These are phyloP conservation scores for Hestina assimilis DNA, from an alignment of 1,140 invertebrate genomes.

Conservation along the genomic window DNA sequence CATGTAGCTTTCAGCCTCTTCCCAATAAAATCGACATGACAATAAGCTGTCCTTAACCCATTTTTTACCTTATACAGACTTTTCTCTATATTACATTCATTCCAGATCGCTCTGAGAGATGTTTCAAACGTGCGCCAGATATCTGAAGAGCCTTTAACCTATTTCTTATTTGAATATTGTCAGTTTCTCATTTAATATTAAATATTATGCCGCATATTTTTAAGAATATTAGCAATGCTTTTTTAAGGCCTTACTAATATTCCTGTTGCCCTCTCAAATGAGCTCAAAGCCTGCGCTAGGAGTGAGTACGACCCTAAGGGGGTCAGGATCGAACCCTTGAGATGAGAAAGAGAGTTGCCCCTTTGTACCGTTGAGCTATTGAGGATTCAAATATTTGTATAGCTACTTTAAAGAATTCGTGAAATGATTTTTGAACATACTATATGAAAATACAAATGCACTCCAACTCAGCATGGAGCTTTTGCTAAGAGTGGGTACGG, in stretches of 20 bases:
- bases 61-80: conserved; percentile 3
- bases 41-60: neutral
- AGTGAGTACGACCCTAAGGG: too few species aligned
- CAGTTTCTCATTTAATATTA: neutral
- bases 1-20: too few species aligned
- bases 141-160: conserved; percentile 20
- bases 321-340: too few species aligned
- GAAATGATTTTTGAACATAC: too few species aligned
- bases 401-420: neutral
- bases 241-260: too few species aligned
- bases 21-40: too few species aligned
- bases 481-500: too few species aligned
- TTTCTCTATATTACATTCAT: conserved; percentile 11
- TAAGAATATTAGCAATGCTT: neutral
- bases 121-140: conserved; percentile 18
- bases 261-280: too few species aligned
- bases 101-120: conserved; percentile 9
- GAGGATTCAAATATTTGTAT: neutral
- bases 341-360: too few species aligned
- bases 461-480: too few species aligned
- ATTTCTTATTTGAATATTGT: conserved; percentile 2
- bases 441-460: too few species aligned
- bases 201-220: neutral
- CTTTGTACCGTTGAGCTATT: neutral
- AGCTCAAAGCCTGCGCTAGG: too few species aligned